Evolutionary conservation across 2,113 vertebrate species (phyloP), one percentile per base, ranked within the genome.

Genomic region (Psettodes erumei): DNA sequence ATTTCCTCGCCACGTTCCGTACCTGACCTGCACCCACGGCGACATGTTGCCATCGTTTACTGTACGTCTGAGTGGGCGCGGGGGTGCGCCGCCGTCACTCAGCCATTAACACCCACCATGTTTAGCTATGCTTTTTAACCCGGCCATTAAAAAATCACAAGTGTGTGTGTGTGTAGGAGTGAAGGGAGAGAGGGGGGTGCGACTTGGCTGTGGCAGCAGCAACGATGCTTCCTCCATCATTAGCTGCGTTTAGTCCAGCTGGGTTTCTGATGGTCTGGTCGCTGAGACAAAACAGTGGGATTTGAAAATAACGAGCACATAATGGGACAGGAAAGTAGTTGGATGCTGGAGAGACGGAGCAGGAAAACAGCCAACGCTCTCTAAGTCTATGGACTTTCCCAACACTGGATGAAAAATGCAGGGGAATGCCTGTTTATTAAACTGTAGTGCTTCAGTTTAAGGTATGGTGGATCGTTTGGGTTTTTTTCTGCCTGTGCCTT

Each of bases 141-240:
- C 51, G 43, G 58, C 81, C 77, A 69, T 88, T 68, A 85, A 70
- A 76, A 60, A 47, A 8, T 19, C n/a, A 55, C 6, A 7, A 40
- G 27, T 51, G 42, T 5, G 10, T 37, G n/a, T 42, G 38, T 58
- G 28, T 54, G 33, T 37, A 30, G 47, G 32, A 45, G 48, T n/a
- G 15, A 5, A 25, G 4, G 35, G 59, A 51, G 50, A 38, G 32
- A 56, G 23, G 30, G 7, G 18, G 32, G 30, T 42, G 19, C 13
- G 28, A n/a, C n/a, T n/a, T n/a, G n/a, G n/a, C n/a, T n/a, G n/a
- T n/a, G 33, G 32, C 25, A 23, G 50, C 4, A 77, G 70, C 19
- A 37, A 30, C 59, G 53, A n/a, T 23, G 35, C 1, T 30, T 48
- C 40, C 62, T 70, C 69, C 71, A 61, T 84, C 70, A 78, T 78